Percentiles rank a stretch among this genome's conserved stretches.
phyloP scores from a whole-genome alignment of 2,113 vertebrate genomes.

The Malurus alboscapulatus region DNA sequence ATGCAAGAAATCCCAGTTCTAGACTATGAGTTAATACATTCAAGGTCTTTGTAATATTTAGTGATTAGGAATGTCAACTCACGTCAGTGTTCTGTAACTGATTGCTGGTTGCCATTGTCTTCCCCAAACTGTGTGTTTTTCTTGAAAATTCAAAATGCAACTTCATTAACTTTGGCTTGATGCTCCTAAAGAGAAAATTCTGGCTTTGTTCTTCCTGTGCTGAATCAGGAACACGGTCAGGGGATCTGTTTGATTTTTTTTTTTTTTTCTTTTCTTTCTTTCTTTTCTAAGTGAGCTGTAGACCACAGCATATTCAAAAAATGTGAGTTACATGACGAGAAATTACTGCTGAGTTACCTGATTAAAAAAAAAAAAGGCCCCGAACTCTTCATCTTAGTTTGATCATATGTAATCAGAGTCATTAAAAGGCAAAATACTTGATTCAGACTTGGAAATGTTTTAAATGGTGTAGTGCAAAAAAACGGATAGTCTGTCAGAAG shows the following conservation, averaged over 20 bases:
- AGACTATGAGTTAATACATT: background rate
- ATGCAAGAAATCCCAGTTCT: background rate
- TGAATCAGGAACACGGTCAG: background rate
- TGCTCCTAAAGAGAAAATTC: background rate
- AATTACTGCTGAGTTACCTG: background rate
- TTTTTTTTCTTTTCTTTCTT: background rate
- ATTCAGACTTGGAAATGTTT: background rate
- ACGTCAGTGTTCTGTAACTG: background rate
- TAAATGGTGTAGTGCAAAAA: background rate
- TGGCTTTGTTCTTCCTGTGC: background rate
- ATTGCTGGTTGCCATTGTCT: background rate
- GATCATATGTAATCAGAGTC: background rate
- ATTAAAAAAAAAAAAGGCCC: background rate
- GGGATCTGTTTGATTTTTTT: background rate
- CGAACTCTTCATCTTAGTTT: background rate
- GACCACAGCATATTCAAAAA: background rate
- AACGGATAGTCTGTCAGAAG: background rate
- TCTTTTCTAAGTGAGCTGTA: background rate
- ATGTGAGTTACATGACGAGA: background rate
- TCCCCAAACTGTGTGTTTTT: background rate
- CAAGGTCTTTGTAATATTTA: background rate
- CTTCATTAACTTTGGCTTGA: background rate
- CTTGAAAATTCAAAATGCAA: slow-evolving; percentile 1
- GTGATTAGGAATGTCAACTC: background rate
- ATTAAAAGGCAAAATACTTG: background rate